These are phyloP conservation scores for Pocillopora meandrina DNA, from an alignment of 92 coral and sea anemone species.

Conservation along the genomic window DNA sequence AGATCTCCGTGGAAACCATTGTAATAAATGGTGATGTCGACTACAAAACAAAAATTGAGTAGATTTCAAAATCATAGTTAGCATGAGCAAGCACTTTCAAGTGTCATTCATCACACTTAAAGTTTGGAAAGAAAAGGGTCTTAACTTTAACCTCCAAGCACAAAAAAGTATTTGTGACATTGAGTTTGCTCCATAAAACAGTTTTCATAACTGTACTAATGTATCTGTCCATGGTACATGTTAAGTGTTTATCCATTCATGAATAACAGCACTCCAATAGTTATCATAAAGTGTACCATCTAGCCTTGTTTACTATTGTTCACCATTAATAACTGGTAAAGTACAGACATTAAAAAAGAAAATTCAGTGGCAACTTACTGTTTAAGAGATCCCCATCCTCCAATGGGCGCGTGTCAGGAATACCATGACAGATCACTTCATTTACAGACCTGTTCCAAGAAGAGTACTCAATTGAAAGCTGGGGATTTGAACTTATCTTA, in stretches of 20 bases:
- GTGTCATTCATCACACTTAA: too few species aligned
- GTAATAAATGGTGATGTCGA: slow-evolving; percentile 88
- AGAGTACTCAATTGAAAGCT: background rate
- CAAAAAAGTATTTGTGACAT: too few species aligned
- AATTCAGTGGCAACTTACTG: slow-evolving; percentile 46
- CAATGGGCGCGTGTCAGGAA: slow-evolving; percentile 87
- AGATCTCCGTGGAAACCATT: slow-evolving; percentile 96
- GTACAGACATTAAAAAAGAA: background rate
- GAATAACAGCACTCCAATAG: background rate
- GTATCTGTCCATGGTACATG: background rate
- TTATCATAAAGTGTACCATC: background rate
- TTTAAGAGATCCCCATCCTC: slow-evolving; percentile 94
- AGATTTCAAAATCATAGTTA: background rate
- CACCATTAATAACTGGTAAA: background rate
- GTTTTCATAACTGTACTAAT: too few species aligned
- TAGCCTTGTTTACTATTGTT: too few species aligned
- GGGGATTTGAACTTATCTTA: background rate
- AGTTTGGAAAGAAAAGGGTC: too few species aligned
- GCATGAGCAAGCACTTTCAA: too few species aligned
- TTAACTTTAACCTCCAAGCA: too few species aligned
- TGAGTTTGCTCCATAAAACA: too few species aligned
- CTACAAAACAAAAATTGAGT: slow-evolving; percentile 29
- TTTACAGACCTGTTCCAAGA: slow-evolving; percentile 76
- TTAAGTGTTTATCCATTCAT: background rate
- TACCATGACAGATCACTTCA: slow-evolving; percentile 98